Percentiles rank a stretch among this genome's conserved stretches.
phyloP scores from a whole-genome alignment of 2,888 invertebrate species.

The Pristionchus arcanus region DNA sequence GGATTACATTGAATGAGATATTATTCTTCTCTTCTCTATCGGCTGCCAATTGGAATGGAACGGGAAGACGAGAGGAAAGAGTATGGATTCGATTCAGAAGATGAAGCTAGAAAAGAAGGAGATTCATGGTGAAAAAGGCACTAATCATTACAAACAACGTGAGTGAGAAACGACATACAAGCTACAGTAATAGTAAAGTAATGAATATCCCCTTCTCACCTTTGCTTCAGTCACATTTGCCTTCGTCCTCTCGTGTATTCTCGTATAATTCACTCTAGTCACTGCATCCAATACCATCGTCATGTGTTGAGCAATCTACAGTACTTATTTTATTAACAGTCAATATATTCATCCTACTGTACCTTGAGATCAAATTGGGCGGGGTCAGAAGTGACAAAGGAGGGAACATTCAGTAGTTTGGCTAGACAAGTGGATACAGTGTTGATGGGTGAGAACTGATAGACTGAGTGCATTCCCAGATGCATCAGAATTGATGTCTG shows the following conservation, averaged over 20 bases:
- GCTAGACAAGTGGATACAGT: constrained; percentile 73
- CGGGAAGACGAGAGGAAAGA: constrained; percentile 49
- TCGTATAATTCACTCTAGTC: constrained; percentile 67
- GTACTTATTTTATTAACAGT: background rate
- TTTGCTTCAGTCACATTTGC: constrained; percentile 48
- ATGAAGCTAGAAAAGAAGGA: background rate
- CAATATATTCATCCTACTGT: background rate
- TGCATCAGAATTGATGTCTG: constrained; percentile 75
- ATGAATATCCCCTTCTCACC: background rate
- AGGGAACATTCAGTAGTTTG: constrained; percentile 72
- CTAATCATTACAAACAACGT: background rate
- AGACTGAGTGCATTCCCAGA: constrained; percentile 75
- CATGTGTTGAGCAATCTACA: constrained; percentile 74
- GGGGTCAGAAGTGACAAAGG: constrained; percentile 65
- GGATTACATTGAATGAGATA: constrained; percentile 57
- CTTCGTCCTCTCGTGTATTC: constrained; percentile 67
- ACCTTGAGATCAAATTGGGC: constrained; percentile 76
- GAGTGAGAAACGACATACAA: background rate
- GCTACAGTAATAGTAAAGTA: too few species aligned
- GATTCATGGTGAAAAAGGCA: background rate
- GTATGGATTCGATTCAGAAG: constrained; percentile 20
- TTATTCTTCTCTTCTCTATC: background rate
- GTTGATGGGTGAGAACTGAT: constrained; percentile 71
- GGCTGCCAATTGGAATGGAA: constrained; percentile 21
- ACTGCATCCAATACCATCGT: constrained; percentile 73